Percentiles rank a stretch among this genome's conserved stretches.
phyloP scores from a whole-genome alignment of 35 echinoderm and acorn worm species.

The Diadema setosum region DNA sequence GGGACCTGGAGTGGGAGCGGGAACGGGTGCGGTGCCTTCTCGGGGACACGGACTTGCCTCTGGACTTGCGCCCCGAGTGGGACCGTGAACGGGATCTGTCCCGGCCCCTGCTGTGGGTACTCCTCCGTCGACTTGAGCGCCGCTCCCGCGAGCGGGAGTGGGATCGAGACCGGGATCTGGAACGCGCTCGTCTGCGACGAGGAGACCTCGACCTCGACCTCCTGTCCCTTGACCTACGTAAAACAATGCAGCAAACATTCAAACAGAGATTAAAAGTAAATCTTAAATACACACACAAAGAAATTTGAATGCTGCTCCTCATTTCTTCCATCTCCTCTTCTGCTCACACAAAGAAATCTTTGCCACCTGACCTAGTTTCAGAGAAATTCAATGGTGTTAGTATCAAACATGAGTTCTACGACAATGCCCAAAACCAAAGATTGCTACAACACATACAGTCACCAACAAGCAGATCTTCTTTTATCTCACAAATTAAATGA shows the following conservation, averaged over 20 bases:
- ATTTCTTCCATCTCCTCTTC: no score
- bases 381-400: no score
- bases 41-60: background rate
- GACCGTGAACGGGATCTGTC: background rate
- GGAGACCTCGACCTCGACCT: background rate
- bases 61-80: background rate
- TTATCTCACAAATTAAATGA: no score
- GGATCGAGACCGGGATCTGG: background rate
- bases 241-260: background rate
- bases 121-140: background rate
- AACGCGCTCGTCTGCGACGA: background rate
- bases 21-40: background rate
- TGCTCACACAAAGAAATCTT: no score
- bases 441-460: no score
- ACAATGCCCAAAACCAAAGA: no score
- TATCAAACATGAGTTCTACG: no score
- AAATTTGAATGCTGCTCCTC: no score
- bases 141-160: background rate
- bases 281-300: no score
- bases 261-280: no score
- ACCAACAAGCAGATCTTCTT: no score
- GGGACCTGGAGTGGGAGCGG: background rate
- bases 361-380: no score
- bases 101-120: background rate
- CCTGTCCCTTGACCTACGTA: constrained; percentile 3